These are phyloP conservation scores for Pardalotus punctatus DNA, from an alignment of 2,113 vertebrate species.

Conservation along the genomic window DNA sequence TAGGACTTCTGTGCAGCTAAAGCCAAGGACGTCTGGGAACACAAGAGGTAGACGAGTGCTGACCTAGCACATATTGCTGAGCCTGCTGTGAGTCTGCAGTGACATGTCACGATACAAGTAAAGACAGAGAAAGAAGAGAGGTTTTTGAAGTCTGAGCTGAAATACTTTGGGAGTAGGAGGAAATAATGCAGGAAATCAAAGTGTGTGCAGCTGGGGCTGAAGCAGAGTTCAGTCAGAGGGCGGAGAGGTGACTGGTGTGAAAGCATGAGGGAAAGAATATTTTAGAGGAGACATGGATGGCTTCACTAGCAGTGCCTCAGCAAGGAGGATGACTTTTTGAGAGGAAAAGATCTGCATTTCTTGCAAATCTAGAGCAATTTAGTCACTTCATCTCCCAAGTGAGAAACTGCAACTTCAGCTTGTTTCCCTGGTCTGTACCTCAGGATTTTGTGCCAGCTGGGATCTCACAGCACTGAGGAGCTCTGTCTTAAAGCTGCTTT, in stretches of 20 bases:
- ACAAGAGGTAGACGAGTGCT: neutral
- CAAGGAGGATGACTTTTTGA: neutral
- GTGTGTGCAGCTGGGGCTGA: neutral
- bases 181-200: neutral
- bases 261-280: neutral
- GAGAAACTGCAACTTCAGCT: neutral
- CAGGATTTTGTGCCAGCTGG: neutral
- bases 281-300: neutral
- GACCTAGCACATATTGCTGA: neutral
- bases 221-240: neutral
- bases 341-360: neutral
- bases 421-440: neutral
- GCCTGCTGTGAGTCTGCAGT: neutral
- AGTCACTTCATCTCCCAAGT: neutral
- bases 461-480: neutral
- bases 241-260: neutral
- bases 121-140: neutral
- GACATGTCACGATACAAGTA: neutral
- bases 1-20: neutral
- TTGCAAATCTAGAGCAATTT: neutral
- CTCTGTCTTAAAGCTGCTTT: neutral
- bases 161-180: neutral
- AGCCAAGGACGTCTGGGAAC: neutral
- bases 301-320: neutral
- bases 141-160: neutral